A percentile compares a stretch with the other conserved stretches of the same genome.
Evolutionary conservation across 2,797 vertebrate genomes (phyloP).

Genomic region (Danio albolineatus): DNA sequence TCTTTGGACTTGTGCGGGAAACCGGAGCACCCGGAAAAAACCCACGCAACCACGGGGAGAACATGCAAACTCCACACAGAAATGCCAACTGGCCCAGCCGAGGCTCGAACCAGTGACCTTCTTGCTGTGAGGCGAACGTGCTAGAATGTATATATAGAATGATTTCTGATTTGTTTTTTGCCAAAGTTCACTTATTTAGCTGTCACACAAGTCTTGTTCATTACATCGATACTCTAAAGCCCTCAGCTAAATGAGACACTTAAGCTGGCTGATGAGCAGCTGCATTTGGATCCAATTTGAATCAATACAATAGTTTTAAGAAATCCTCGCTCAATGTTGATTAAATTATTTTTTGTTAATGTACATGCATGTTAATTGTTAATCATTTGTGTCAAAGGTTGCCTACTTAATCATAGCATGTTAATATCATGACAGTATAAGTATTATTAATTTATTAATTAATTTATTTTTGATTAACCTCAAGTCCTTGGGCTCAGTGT

Average conservation of each 20-base stretch:
- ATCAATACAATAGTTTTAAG: conserved; percentile 23
- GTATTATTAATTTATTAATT: not conserved
- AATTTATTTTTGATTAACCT: conserved; percentile 22
- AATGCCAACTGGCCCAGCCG: too few relatives aligned
- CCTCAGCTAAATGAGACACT: conserved; percentile 13
- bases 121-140: too few relatives aligned
- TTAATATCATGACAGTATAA: conserved; percentile 19
- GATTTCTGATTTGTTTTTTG: not conserved
- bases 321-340: conserved; percentile 2
- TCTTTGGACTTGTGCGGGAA: too few relatives aligned
- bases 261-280: not conserved
- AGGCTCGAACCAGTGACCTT: too few relatives aligned
- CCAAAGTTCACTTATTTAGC: not conserved
- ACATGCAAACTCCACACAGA: too few relatives aligned
- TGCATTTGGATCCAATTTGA: conserved; percentile 3
- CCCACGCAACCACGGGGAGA: too few relatives aligned
- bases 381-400: not conserved
- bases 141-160: too few relatives aligned
- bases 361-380: conserved; percentile 28
- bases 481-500: conserved; percentile 14
- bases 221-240: conserved; percentile 18
- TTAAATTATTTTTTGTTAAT: conserved; percentile 16
- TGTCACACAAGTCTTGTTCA: conserved; percentile 5
- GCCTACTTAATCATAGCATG: not conserved
- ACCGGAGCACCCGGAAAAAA: too few relatives aligned